Evolutionary conservation across 2,888 invertebrate species (phyloP).

Genomic region (Leptodirus hochenwartii): DNA sequence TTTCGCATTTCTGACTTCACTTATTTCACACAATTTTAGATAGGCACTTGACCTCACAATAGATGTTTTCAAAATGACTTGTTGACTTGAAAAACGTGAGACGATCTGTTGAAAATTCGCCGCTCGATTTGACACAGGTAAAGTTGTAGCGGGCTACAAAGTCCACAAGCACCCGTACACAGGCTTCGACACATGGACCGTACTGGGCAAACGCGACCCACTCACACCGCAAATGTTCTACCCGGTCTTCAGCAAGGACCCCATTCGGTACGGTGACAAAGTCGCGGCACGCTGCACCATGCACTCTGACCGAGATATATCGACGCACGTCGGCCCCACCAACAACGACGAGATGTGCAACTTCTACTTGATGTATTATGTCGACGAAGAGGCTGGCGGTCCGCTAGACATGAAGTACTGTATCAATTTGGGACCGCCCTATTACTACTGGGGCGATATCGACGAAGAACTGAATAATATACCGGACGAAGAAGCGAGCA

Average conservation of each 20-base stretch:
- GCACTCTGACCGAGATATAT: conserved; percentile 47
- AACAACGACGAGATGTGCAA: conserved; percentile 91
- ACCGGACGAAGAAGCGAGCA: conserved; percentile 52
- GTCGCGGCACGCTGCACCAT: conserved; percentile 64
- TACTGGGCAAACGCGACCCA: conserved; percentile 75
- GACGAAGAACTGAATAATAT: conserved; percentile 50
- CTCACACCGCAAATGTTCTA: conserved; percentile 91
- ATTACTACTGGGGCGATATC: conserved; percentile 59
- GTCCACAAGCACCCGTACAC: conserved; percentile 36
- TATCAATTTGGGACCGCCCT: conserved; percentile 69
- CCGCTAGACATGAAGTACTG: conserved; percentile 67
- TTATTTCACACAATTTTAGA: conserved; percentile 53
- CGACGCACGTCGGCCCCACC: conserved; percentile 60
- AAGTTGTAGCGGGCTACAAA: conserved; percentile 68
- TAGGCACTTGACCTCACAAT: too few species aligned
- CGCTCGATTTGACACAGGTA: too few species aligned
- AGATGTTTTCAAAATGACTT: too few species aligned
- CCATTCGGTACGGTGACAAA: conserved; percentile 48
- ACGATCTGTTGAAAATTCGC: too few species aligned
- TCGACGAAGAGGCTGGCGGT: conserved; percentile 51
- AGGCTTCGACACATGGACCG: conserved; percentile 49
- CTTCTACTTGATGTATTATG: conserved; percentile 89
- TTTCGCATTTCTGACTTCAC: too few species aligned
- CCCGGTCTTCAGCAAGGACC: conserved; percentile 43
- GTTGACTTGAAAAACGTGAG: too few species aligned